phyloP scores from a whole-genome alignment of 2,888 invertebrate species.

The Nudaria mundana region DNA sequence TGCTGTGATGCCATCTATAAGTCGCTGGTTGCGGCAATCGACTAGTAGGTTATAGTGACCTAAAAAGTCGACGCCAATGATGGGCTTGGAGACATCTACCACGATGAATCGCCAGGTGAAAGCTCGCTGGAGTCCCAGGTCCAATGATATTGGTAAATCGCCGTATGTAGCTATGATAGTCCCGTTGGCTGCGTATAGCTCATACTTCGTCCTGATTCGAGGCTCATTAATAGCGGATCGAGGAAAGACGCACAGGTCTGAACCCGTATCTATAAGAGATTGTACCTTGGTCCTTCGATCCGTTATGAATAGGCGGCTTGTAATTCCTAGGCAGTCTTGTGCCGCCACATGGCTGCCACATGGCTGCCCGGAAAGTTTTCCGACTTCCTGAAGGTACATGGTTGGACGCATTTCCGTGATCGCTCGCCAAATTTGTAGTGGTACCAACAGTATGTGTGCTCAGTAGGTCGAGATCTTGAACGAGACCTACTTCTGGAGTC shows the following conservation, averaged over 20 bases:
- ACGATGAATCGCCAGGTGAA: conserved; percentile 7
- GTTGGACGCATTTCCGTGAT: no score
- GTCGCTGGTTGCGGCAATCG: conserved; percentile 1
- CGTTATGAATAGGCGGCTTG: no score
- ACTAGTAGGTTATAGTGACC: no score
- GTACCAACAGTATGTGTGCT: background rate
- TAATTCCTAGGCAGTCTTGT: no score
- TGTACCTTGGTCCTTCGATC: no score
- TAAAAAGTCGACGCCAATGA: conserved; percentile 11
- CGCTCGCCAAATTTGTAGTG: no score
- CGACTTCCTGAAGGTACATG: no score
- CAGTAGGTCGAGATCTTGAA: background rate
- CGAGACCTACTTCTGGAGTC: background rate
- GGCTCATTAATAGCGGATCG: conserved; percentile 6
- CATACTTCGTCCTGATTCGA: conserved; percentile 5
- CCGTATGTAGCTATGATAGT: conserved; percentile 11
- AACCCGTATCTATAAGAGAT: no score
- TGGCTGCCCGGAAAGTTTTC: no score
- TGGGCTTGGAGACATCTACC: conserved; percentile 7
- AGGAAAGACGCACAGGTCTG: conserved; percentile 8
- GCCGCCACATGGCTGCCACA: no score
- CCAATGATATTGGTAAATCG: background rate
- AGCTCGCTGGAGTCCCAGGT: conserved; percentile 4
- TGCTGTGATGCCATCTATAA: conserved; percentile 3
- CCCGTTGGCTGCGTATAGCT: conserved; percentile 12